phyloP scores from a whole-genome alignment of 2,888 invertebrate species.

The Brachynemurus nebulosus region DNA sequence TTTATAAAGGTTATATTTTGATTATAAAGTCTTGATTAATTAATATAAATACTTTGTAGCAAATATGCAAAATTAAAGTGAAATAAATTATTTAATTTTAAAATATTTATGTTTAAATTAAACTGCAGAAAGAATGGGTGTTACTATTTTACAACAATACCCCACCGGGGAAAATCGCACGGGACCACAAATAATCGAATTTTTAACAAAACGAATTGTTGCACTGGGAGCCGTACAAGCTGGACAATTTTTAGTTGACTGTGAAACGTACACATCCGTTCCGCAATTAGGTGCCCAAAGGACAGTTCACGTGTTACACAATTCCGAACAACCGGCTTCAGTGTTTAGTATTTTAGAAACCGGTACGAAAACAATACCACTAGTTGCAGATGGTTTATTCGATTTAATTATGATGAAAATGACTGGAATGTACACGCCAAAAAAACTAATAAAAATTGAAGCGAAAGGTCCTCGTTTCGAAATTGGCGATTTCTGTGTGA shows the following conservation, averaged over 20 bases:
- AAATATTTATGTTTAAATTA: too few relatives aligned
- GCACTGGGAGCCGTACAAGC: conserved; percentile 76
- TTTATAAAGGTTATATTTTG: too few relatives aligned
- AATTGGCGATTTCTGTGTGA: conserved; percentile 85
- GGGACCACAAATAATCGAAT: conserved; percentile 81
- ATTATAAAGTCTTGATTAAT: too few relatives aligned
- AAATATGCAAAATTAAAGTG: too few relatives aligned
- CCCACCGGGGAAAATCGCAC: conserved; percentile 79
- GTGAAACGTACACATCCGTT: conserved; percentile 79
- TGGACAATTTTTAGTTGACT: conserved; percentile 87
- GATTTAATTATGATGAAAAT: conserved; percentile 85
- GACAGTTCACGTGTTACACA: conserved; percentile 85
- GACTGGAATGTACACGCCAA: conserved; percentile 73
- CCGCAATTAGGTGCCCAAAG: conserved; percentile 55
- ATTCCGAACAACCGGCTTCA: conserved; percentile 89
- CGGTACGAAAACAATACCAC: conserved; percentile 69
- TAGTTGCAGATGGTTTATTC: conserved; percentile 83
- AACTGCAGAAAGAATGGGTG: conserved; percentile 6
- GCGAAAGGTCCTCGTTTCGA: conserved; percentile 79
- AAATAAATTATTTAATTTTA: too few relatives aligned
- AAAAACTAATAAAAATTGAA: conserved; percentile 73
- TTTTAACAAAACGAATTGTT: conserved; percentile 68
- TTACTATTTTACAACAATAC: conserved; percentile 53
- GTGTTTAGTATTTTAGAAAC: conserved; percentile 85
- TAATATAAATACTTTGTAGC: too few relatives aligned